A percentile compares a stretch with the other conserved stretches of the same genome.
phyloP scores from a whole-genome alignment of 2,113 vertebrate genomes.

The Galbula dea region DNA sequence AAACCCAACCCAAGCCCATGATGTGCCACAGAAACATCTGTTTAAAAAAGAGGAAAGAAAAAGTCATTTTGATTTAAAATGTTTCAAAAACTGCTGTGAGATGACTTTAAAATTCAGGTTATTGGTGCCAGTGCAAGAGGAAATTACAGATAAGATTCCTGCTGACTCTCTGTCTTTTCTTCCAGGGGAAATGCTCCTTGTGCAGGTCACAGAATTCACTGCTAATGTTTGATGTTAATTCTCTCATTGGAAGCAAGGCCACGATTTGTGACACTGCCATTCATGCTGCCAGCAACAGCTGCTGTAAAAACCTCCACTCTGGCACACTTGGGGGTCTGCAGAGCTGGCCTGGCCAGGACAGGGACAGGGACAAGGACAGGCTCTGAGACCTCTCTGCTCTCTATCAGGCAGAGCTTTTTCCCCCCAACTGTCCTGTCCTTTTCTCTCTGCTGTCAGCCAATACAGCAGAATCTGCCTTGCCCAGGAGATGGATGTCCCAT shows the following conservation, averaged over 20 bases:
- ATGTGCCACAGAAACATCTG: background rate
- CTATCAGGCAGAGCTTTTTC: background rate
- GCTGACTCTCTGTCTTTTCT: background rate
- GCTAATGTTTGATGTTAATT: background rate
- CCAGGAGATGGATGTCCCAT: background rate
- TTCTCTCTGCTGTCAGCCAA: background rate
- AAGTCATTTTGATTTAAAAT: background rate
- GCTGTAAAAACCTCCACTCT: accelerated
- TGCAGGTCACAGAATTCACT: background rate
- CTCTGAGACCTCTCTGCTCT: background rate
- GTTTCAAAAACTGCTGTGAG: background rate
- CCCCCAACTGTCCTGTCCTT: background rate
- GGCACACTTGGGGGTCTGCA: accelerated
- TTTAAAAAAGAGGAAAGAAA: background rate
- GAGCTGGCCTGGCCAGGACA: background rate
- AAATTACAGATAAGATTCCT: background rate
- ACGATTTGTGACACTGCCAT: accelerated
- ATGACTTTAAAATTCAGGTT: background rate
- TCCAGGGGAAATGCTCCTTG: background rate
- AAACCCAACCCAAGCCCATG: background rate
- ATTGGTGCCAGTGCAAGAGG: background rate
- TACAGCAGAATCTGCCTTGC: background rate
- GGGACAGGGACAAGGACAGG: background rate
- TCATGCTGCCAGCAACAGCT: background rate
- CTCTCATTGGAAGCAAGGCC: background rate